These are phyloP conservation scores for Microcebus griseorufus DNA, from an alignment of 2,113 vertebrate genomes.

Conservation along the genomic window DNA sequence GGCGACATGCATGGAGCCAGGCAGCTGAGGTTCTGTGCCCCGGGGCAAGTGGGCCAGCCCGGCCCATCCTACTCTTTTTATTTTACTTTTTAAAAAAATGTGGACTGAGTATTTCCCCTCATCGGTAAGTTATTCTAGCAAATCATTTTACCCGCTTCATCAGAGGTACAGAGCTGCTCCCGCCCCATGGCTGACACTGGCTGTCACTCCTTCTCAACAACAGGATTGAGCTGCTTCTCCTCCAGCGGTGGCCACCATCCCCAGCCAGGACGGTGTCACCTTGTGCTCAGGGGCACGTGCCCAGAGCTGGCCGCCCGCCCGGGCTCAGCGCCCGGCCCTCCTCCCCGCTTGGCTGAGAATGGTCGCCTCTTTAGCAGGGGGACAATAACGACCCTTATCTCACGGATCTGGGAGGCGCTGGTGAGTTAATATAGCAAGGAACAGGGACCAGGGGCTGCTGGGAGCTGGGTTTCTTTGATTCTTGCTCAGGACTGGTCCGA, in stretches of 20 bases:
- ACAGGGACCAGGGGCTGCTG: neutral
- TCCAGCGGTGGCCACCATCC: rapidly evolving
- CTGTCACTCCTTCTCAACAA: neutral
- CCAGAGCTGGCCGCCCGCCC: rapidly evolving
- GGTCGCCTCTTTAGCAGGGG: rapidly evolving
- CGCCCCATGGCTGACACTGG: rapidly evolving
- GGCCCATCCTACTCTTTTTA: too few species aligned
- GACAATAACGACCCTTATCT: neutral
- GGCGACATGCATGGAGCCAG: too few species aligned
- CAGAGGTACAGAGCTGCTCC: neutral
- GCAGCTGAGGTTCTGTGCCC: neutral
- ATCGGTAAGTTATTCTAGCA: neutral
- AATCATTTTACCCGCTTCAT: neutral
- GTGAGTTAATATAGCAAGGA: neutral
- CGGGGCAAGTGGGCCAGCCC: rapidly evolving
- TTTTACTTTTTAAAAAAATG: neutral
- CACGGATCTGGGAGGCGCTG: neutral
- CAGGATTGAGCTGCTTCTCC: neutral
- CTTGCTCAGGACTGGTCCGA: too few species aligned
- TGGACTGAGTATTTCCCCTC: neutral
- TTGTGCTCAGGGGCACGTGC: too few species aligned
- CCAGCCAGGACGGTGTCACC: rapidly evolving
- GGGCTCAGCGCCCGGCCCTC: rapidly evolving
- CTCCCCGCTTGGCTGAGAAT: rapidly evolving
- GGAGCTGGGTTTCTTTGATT: rapidly evolving